Evolutionary conservation across 2,797 vertebrate species (phyloP), one percentile per base, ranked within the genome.

Genomic region (Brotula barbata): DNA sequence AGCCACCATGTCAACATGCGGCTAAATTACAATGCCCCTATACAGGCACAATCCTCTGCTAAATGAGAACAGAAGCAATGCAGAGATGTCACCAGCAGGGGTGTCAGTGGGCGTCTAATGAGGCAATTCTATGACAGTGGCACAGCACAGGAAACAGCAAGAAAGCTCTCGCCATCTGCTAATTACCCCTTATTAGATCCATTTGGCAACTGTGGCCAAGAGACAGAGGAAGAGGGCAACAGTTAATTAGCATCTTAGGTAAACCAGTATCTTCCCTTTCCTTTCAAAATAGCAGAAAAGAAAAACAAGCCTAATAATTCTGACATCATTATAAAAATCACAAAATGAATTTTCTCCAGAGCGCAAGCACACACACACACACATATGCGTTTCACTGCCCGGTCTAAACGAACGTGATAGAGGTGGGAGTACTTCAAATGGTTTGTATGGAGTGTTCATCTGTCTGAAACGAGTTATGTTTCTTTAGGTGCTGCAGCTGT

Each of bases 141-240:
- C 25, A 47, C 31, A 31, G 68, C 57, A 47, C 68, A 42, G 11
- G 66, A 73, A 73, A 73, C 49, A 43, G 36, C 7, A 8, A 65
- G 69, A 63, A 69, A 68, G 55, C 68, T 48, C 58, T 65, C 23
- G 31, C 36, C 68, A 68, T 73, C 65, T 73, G 80, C 79, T 88
- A 85, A 91, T 90, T 89, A 88, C 69, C 74, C 78, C 75, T 82
- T 67, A 74, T 85, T 85, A 76, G 73, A 71, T 70, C 62, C 50
- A 68, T 72, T 81, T 73, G 78, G 80, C 76, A 78, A 64, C 56
- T 69, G 37, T 1, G 49, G 74, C 74, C 55, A 61, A 16, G 20
- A 47, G 31, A 9, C 31, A 33, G 42, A 52, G 3, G 16, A 45
- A 64, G n/a, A n/a, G n/a, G 61, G 70, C 50, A 64, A 75, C 59